Evolutionary conservation across 2,797 vertebrate genomes (phyloP).

Genomic region (Neosilurus hyrtlii): DNA sequence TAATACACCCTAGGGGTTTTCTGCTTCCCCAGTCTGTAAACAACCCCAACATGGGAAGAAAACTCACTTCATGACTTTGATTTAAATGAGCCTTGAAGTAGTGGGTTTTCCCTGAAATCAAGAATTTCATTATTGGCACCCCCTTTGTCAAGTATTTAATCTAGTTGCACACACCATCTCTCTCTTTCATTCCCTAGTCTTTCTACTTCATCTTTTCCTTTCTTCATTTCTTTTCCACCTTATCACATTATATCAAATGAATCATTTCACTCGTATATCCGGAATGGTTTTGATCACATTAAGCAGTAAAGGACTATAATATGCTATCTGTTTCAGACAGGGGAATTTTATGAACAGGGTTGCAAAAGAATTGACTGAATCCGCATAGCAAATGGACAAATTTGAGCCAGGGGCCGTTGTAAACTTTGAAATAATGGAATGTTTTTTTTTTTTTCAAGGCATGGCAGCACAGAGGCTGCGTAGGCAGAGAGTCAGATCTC

Average conservation of each 20-base stretch:
- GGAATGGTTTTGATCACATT: constrained; percentile 32
- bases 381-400: constrained; percentile 18
- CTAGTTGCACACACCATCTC: constrained; percentile 35
- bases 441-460: constrained; percentile 6
- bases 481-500: constrained; percentile 48
- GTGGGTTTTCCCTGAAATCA: constrained; percentile 60
- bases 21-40: constrained; percentile 68
- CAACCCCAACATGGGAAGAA: constrained; percentile 65
- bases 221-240: constrained; percentile 15
- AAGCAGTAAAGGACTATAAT: constrained; percentile 24
- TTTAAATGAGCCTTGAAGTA: constrained; percentile 66
- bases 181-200: constrained; percentile 18
- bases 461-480: constrained; percentile 10
- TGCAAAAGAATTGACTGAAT: constrained; percentile 35
- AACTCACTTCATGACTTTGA: constrained; percentile 63
- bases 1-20: constrained; percentile 56
- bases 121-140: constrained; percentile 59
- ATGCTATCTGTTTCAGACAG: constrained; percentile 29
- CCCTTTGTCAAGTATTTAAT: constrained; percentile 53
- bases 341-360: constrained; percentile 33
- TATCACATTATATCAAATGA: constrained; percentile 38
- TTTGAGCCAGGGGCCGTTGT: constrained; percentile 5
- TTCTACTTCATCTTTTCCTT: constrained; percentile 3
- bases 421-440: constrained; percentile 38
- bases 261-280: constrained; percentile 38